A percentile compares a stretch with the other conserved stretches of the same genome.
Evolutionary conservation across 2,113 vertebrate species (phyloP).

Genomic region (Epinephelus cyanopodus): DNA sequence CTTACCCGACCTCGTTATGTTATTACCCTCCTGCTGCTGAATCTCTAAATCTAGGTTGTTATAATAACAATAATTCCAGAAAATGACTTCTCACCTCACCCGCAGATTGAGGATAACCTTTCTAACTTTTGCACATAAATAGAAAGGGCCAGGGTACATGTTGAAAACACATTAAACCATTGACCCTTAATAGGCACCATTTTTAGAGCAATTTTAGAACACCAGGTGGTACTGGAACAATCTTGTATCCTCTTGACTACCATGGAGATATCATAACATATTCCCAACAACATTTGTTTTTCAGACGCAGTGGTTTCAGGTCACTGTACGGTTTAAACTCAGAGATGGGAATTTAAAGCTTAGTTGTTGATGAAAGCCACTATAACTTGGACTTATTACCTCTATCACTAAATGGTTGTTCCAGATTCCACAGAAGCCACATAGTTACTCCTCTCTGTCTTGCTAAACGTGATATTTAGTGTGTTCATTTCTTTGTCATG

Average conservation of each 20-base stretch:
- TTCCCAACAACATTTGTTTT: neutral
- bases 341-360: conserved; percentile 13
- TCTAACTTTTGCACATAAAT: conserved; percentile 39
- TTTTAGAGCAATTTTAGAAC: neutral
- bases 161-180: neutral
- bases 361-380: conserved; percentile 35
- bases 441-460: conserved; percentile 48
- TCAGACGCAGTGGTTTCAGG: conserved; percentile 20
- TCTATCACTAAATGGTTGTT: conserved; percentile 35
- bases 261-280: neutral
- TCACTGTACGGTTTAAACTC: conserved; percentile 16
- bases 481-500: conserved; percentile 66
- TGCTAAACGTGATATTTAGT: conserved; percentile 58
- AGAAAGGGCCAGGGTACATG: neutral
- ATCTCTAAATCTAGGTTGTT: neutral
- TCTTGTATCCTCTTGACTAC: neutral
- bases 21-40: neutral
- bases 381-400: conserved; percentile 32
- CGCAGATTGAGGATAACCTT: conserved; percentile 11
- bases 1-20: no score
- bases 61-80: neutral
- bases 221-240: conserved; percentile 5
- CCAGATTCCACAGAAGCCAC: conserved; percentile 42
- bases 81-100: neutral
- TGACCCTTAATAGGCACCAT: neutral